phyloP scores from a whole-genome alignment of 2,797 vertebrate species.

The Notolabrus celidotus region DNA sequence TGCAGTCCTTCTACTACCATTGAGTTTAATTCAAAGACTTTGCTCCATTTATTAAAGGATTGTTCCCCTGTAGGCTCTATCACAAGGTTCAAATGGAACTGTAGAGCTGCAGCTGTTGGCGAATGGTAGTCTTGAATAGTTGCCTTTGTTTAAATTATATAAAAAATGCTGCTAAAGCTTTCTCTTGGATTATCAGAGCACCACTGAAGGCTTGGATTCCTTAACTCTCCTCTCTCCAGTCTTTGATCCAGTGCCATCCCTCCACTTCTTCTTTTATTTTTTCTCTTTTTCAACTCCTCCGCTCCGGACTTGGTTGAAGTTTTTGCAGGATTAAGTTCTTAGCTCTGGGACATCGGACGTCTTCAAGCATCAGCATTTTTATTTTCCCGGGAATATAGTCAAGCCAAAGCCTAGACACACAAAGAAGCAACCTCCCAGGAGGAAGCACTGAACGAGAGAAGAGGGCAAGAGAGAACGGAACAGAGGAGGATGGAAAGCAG shows the following conservation, averaged over 20 bases:
- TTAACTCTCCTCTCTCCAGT: conserved; percentile 1
- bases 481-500: conserved; percentile 45
- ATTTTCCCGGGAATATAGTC: conserved; percentile 24
- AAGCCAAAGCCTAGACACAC: conserved; percentile 24
- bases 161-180: conserved; percentile 31
- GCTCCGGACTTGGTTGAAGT: conserved; percentile 38
- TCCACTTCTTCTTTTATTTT: background rate
- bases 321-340: conserved; percentile 47
- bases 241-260: conserved; percentile 39
- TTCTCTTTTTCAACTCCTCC: conserved; percentile 15
- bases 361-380: conserved; percentile 21
- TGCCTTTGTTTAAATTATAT: conserved; percentile 46
- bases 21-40: conserved; percentile 52
- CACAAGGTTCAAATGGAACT: conserved; percentile 25
- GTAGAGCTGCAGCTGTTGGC: conserved; percentile 17
- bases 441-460: conserved; percentile 26
- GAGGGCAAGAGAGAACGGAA: conserved; percentile 11
- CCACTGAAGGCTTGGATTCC: conserved; percentile 39
- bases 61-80: conserved; percentile 18
- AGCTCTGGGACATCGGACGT: conserved; percentile 18
- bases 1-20: conserved; percentile 18
- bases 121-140: conserved; percentile 28
- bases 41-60: conserved; percentile 19
- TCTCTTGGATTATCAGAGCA: conserved; percentile 51
- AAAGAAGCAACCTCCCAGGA: conserved; percentile 8